Conservation (phyloP, 2,888 invertebrate genomes). For the Choristoneura rosaceana region DNA sequence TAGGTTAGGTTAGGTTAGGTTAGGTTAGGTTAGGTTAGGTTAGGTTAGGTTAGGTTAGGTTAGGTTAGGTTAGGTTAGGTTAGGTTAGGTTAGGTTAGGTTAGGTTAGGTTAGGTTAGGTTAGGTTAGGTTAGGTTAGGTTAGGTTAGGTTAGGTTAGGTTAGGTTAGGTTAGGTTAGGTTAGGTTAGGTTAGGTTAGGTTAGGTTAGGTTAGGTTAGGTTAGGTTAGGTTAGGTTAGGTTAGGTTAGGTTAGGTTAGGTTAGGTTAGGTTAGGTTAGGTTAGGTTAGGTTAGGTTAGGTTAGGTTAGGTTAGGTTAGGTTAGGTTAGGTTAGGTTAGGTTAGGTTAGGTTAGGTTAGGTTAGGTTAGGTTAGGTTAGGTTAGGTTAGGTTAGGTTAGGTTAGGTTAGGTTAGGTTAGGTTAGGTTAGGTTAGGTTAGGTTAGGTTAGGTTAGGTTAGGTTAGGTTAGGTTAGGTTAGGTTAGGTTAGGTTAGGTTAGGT, state of each 20-base stretch:
- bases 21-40: slow-evolving; percentile 7
- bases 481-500: slow-evolving; percentile 7
- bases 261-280: slow-evolving; percentile 7
- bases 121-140: slow-evolving; percentile 7
- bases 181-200: slow-evolving; percentile 7
- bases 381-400: slow-evolving; percentile 7
- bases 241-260: slow-evolving; percentile 7
- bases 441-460: slow-evolving; percentile 7
- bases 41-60: slow-evolving; percentile 7
- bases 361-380: slow-evolving; percentile 7
- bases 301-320: slow-evolving; percentile 7
- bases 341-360: slow-evolving; percentile 7
- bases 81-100: slow-evolving; percentile 7
- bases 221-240: slow-evolving; percentile 7
- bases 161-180: slow-evolving; percentile 7
- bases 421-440: slow-evolving; percentile 7
- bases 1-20: slow-evolving; percentile 7
- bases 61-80: slow-evolving; percentile 7
- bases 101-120: slow-evolving; percentile 7
- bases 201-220: slow-evolving; percentile 7
- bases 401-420: slow-evolving; percentile 7
- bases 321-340: slow-evolving; percentile 7
- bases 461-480: slow-evolving; percentile 7
- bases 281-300: slow-evolving; percentile 7
- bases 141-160: slow-evolving; percentile 7